phyloP scores from a whole-genome alignment of 2,797 vertebrate species.

The Emydoidea blandingii region DNA sequence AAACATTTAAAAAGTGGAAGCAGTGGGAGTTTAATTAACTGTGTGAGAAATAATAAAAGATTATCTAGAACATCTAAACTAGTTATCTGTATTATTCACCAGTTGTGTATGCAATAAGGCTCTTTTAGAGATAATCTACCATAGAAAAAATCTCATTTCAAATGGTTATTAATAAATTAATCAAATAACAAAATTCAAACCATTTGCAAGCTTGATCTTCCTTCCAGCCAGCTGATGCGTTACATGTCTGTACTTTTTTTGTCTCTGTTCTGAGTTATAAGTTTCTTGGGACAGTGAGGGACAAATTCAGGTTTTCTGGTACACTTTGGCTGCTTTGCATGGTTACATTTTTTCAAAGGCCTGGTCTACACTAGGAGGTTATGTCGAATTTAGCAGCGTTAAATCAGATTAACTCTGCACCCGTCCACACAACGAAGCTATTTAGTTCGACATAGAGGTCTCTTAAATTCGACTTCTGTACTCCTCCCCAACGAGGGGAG shows the following conservation, averaged over 20 bases:
- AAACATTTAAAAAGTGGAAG: neutral
- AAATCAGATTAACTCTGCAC: too few relatives aligned
- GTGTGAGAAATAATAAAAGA: constrained; percentile 25
- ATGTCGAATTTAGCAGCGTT: too few relatives aligned
- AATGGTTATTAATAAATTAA: neutral
- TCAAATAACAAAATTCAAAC: neutral
- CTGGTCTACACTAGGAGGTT: too few relatives aligned
- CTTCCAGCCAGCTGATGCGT: neutral
- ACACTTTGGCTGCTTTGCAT: neutral
- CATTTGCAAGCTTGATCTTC: neutral
- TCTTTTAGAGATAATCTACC: neutral
- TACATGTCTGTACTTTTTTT: neutral
- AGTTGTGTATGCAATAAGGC: neutral
- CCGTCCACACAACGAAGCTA: too few relatives aligned
- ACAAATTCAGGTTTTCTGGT: neutral
- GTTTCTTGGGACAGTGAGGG: neutral
- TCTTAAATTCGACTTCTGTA: too few relatives aligned
- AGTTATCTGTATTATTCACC: neutral
- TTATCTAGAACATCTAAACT: neutral
- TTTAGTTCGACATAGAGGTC: too few relatives aligned
- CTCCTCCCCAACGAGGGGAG: too few relatives aligned
- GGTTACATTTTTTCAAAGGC: neutral
- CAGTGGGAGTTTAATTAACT: neutral
- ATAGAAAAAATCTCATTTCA: neutral
- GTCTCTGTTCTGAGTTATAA: neutral